Percentiles rank a stretch among this genome's conserved stretches.
phyloP scores from a whole-genome alignment of 2,797 vertebrate genomes.

The Platalea minor region DNA sequence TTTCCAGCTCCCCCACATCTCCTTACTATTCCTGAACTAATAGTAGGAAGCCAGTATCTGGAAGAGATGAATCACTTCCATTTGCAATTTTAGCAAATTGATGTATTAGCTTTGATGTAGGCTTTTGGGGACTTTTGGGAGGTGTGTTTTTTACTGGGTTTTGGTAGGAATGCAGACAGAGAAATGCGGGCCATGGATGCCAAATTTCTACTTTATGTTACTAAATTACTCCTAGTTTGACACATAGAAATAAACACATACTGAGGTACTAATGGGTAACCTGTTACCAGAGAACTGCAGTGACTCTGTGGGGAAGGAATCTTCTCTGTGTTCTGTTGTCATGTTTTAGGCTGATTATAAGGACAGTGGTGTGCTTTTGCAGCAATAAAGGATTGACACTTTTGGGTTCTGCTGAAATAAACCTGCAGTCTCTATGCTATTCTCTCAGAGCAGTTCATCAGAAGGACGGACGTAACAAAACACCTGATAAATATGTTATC shows the following conservation, averaged over 20 bases:
- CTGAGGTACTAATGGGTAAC: neutral
- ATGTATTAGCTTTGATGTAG: neutral
- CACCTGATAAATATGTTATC: neutral
- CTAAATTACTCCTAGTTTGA: neutral
- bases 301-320: neutral
- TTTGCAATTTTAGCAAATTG: neutral
- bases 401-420: neutral
- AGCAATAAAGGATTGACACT: neutral
- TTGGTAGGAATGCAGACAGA: neutral
- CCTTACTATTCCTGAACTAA: constrained; percentile 10
- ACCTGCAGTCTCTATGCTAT: neutral
- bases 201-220: neutral
- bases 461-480: neutral
- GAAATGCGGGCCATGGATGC: neutral
- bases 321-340: neutral
- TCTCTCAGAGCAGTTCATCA: neutral
- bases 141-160: neutral
- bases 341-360: neutral
- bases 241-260: neutral
- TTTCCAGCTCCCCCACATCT: neutral
- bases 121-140: neutral
- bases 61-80: neutral
- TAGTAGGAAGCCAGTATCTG: neutral
- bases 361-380: neutral
- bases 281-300: neutral